phyloP scores from a whole-genome alignment of 2,888 invertebrate species.

The Eristalis pertinax region DNA sequence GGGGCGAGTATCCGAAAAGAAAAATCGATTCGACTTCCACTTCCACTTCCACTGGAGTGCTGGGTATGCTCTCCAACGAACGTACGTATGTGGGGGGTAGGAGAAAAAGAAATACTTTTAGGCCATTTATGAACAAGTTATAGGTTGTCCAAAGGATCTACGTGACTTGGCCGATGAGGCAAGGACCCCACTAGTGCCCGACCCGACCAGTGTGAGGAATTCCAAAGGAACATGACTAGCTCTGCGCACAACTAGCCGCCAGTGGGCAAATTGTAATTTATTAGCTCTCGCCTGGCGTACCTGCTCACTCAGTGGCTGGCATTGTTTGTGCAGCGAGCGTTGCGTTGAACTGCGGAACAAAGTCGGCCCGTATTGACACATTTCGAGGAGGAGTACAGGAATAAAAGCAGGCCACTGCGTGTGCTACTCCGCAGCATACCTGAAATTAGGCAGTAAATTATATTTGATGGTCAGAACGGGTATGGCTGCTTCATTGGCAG shows the following conservation, averaged over 20 bases:
- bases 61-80: neutral
- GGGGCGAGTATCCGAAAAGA: slow-evolving; percentile 1
- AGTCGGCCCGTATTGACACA: slow-evolving; percentile 41
- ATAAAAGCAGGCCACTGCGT: slow-evolving; percentile 56
- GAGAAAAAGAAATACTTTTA: slow-evolving; percentile 39
- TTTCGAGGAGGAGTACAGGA: slow-evolving; percentile 25
- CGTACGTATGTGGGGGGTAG: slow-evolving; percentile 13
- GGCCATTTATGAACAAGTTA: slow-evolving; percentile 55
- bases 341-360: slow-evolving; percentile 13
- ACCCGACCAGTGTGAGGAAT: neutral
- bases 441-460: slow-evolving; percentile 65
- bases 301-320: neutral
- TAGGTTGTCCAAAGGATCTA: slow-evolving; percentile 43
- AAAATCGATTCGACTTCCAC: slow-evolving; percentile 46
- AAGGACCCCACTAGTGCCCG: slow-evolving; percentile 9
- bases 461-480: slow-evolving; percentile 45
- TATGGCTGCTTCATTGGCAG: slow-evolving; percentile 8
- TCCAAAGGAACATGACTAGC: neutral
- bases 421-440: slow-evolving; percentile 20
- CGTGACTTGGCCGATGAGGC: slow-evolving; percentile 41
- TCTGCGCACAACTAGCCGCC: slow-evolving; percentile 7
- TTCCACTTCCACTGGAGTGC: neutral
- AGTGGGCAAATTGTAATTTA: slow-evolving; percentile 62
- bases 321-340: slow-evolving; percentile 39
- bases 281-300: slow-evolving; percentile 32